These are phyloP conservation scores for Drosophila biarmipes DNA, from an alignment of 1,140 invertebrate species.

Conservation along the genomic window DNA sequence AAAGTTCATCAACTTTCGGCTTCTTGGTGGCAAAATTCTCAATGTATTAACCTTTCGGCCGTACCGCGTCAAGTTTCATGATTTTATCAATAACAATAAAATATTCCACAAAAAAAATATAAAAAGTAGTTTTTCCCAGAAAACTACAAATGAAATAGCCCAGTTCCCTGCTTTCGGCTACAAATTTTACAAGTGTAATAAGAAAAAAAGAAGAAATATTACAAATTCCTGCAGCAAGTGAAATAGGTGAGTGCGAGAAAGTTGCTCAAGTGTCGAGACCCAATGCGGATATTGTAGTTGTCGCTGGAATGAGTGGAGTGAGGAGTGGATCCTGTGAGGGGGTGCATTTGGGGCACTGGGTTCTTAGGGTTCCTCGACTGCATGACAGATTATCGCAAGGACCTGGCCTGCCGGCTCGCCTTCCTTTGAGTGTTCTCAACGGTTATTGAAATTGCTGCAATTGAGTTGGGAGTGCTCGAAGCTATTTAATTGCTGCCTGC, in stretches of 20 bases:
- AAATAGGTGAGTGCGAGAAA: conserved; percentile 60
- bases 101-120: conserved; percentile 18
- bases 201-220: conserved; percentile 7
- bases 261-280: conserved; percentile 24
- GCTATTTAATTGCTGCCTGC: conserved; percentile 74
- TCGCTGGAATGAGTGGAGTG: background rate
- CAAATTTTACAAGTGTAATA: conserved; percentile 7
- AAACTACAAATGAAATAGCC: conserved; percentile 10
- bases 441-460: conserved; percentile 78
- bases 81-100: conserved; percentile 23
- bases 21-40: conserved; percentile 74
- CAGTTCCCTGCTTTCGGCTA: conserved; percentile 9
- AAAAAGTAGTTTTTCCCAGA: conserved; percentile 1
- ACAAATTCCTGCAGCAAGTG: conserved; percentile 31
- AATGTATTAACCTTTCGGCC: conserved; percentile 74
- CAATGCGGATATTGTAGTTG: conserved; percentile 23
- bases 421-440: conserved; percentile 66
- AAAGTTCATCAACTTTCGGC: conserved; percentile 73
- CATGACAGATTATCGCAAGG: conserved; percentile 59
- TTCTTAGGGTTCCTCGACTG: conserved; percentile 12
- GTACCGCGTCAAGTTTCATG: conserved; percentile 64
- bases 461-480: conserved; percentile 69
- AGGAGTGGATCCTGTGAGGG: conserved; percentile 9
- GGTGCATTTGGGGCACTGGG: background rate
- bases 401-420: background rate